These are phyloP conservation scores for Drosophila ananassae DNA, from an alignment of 1,140 invertebrate genomes.

Conservation along the genomic window DNA sequence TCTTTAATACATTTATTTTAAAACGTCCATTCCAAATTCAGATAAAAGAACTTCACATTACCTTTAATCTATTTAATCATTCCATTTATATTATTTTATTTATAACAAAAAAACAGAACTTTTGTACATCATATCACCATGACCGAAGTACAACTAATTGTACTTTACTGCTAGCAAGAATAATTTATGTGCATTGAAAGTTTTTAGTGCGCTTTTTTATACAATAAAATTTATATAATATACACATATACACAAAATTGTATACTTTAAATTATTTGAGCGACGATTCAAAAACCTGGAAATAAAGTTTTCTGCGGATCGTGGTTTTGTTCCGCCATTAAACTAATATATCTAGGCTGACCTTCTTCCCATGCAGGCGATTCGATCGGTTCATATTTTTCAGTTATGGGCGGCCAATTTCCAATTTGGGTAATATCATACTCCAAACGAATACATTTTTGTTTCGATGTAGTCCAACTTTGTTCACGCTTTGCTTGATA, in stretches of 20 bases:
- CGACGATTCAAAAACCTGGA: slow-evolving; percentile 78
- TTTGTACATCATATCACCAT: too few relatives aligned
- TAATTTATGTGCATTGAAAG: not conserved
- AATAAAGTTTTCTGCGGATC: slow-evolving; percentile 81
- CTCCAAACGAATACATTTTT: slow-evolving; percentile 87
- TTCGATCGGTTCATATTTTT: slow-evolving; percentile 78
- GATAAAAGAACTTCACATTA: too few relatives aligned
- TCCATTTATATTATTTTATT: too few relatives aligned
- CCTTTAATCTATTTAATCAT: too few relatives aligned
- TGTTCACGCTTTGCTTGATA: slow-evolving; percentile 85
- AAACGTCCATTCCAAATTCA: too few relatives aligned
- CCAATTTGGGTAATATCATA: slow-evolving; percentile 85
- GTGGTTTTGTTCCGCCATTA: slow-evolving; percentile 84
- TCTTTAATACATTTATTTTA: too few relatives aligned
- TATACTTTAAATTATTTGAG: not conserved
- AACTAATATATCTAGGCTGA: slow-evolving; percentile 77
- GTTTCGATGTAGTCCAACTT: slow-evolving; percentile 86
- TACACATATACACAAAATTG: not conserved
- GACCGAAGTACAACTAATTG: too few relatives aligned
- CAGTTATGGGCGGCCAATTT: slow-evolving; percentile 87
- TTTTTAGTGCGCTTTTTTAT: not conserved
- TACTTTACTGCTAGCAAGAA: too few relatives aligned
- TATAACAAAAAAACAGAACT: too few relatives aligned
- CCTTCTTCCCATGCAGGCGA: slow-evolving; percentile 18
- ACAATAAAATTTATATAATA: not conserved